Evolutionary conservation across 2,113 vertebrate species (phyloP).

Genomic region (Turnix velox): DNA sequence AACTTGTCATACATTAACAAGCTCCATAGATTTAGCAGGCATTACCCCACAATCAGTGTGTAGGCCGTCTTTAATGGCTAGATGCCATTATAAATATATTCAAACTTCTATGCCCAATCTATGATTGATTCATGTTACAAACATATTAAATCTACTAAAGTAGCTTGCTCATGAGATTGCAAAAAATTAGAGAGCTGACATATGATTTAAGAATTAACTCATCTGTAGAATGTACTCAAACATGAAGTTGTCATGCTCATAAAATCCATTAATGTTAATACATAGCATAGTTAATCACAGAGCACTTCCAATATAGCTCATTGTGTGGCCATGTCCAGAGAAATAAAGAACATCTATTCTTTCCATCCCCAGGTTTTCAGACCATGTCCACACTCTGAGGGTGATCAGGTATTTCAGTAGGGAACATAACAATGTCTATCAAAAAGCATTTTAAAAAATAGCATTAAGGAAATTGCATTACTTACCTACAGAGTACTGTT

Average conservation of each 20-base stretch:
- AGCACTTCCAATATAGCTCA: not conserved
- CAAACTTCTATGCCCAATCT: not conserved
- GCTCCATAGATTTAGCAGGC: not conserved
- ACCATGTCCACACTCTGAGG: not conserved
- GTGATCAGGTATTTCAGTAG: not conserved
- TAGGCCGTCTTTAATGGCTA: not conserved
- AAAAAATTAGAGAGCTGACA: not conserved
- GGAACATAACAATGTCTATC: not conserved
- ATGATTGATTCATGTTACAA: conserved; percentile 23
- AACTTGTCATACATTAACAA: not conserved
- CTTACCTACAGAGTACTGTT: not conserved
- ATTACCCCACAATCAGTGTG: not conserved
- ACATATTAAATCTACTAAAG: not conserved
- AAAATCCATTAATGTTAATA: not conserved
- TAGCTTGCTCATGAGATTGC: not conserved
- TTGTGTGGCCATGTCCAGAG: not conserved
- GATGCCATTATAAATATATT: not conserved
- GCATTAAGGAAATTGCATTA: not conserved
- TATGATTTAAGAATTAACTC: not conserved
- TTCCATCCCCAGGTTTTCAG: not conserved
- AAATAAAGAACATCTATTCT: not conserved
- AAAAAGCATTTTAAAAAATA: not conserved
- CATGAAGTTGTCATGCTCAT: not conserved
- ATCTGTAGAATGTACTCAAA: not conserved
- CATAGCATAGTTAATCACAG: not conserved